phyloP scores from a whole-genome alignment of 2,113 vertebrate genomes.

The Callopanchax toddi region DNA sequence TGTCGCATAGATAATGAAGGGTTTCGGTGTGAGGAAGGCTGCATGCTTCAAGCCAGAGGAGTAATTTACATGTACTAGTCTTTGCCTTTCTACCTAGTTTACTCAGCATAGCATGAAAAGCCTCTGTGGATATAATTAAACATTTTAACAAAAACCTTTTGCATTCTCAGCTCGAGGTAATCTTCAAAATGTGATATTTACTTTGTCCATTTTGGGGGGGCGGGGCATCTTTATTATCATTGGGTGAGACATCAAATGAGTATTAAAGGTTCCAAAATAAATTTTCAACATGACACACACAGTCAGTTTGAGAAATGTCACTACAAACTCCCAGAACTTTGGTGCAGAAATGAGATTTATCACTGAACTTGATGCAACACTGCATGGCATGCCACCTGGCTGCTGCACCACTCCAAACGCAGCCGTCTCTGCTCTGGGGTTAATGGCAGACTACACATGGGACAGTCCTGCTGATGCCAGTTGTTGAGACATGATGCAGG shows the following conservation, averaged over 20 bases:
- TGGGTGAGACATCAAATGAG: constrained; percentile 19
- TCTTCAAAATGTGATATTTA: constrained; percentile 24
- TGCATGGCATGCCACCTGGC: too few relatives aligned
- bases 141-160: constrained; percentile 11
- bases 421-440: too few relatives aligned
- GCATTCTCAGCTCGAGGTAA: constrained; percentile 37
- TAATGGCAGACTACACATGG: too few relatives aligned
- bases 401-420: too few relatives aligned
- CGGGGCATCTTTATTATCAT: constrained; percentile 18
- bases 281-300: constrained; percentile 26
- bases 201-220: constrained; percentile 30
- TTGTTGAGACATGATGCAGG: too few relatives aligned
- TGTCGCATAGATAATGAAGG: constrained; percentile 12
- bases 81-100: constrained; percentile 27
- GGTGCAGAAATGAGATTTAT: too few relatives aligned
- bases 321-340: constrained; percentile 23
- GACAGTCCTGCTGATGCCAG: too few relatives aligned
- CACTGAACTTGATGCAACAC: too few relatives aligned
- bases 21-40: constrained; percentile 23
- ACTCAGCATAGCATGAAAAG: constrained; percentile 29
- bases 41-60: constrained; percentile 8
- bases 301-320: constrained; percentile 11
- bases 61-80: constrained; percentile 10
- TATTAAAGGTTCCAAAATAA: constrained; percentile 2
- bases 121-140: constrained; percentile 27